phyloP scores from a whole-genome alignment of 53 echinoderm and acorn worm species.

The Mesocentrotus franciscanus region DNA sequence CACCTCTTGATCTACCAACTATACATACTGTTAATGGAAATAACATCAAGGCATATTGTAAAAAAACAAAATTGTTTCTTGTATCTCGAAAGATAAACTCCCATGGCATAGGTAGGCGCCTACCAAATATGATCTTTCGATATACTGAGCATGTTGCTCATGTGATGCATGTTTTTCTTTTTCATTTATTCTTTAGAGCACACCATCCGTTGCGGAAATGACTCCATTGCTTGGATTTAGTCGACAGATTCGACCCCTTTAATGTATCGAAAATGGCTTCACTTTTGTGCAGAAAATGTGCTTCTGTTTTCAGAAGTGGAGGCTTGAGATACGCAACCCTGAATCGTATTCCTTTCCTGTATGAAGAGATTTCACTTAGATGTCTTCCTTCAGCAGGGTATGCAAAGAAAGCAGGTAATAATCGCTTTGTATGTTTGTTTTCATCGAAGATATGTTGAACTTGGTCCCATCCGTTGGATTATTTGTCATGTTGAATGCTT shows the following conservation, averaged over 20 bases:
- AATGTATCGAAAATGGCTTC: not conserved
- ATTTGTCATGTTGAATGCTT: not conserved
- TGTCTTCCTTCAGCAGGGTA: conserved; percentile 55
- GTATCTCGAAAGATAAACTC: no score
- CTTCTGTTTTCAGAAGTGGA: not conserved
- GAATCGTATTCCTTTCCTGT: not conserved
- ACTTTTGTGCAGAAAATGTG: conserved; percentile 14
- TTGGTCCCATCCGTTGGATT: not conserved
- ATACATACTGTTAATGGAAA: no score
- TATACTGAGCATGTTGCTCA: no score
- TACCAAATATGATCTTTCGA: no score
- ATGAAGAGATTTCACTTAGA: not conserved
- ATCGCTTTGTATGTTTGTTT: not conserved
- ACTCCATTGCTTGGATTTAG: no score
- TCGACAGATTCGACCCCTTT: no score
- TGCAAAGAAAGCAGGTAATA: conserved; percentile 81
- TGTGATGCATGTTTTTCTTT: not conserved
- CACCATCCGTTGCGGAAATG: not conserved
- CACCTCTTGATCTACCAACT: no score
- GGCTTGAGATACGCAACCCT: not conserved
- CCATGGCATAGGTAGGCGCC: no score
- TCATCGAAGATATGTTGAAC: no score
- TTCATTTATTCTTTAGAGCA: not conserved
- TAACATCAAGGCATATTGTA: no score
- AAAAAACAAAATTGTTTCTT: no score